A percentile compares a stretch with the other conserved stretches of the same genome.
These are phyloP conservation scores for Pelodytes ibericus DNA, from an alignment of 2,797 vertebrate species.

Conservation along the genomic window DNA sequence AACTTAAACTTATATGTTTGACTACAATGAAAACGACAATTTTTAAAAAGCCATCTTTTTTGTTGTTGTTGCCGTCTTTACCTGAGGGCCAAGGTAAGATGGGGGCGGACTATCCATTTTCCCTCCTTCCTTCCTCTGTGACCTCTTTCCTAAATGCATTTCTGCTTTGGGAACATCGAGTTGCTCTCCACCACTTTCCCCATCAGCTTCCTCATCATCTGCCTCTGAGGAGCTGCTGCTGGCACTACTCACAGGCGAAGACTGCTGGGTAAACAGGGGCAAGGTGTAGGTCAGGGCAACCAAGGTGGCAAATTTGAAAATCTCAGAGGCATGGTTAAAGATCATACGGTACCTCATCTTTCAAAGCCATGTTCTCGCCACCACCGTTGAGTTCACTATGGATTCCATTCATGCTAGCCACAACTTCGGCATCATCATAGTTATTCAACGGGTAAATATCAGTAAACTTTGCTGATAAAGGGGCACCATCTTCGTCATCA, in stretches of 20 bases:
- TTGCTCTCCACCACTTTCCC: constrained; percentile 78
- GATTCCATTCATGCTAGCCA: constrained; percentile 85
- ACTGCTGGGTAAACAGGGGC: constrained; percentile 64
- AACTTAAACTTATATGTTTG: too few species aligned
- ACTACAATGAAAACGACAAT: too few species aligned
- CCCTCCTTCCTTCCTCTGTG: constrained; percentile 65
- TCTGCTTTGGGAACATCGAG: constrained; percentile 75
- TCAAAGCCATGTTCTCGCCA: constrained; percentile 79
- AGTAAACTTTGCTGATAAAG: constrained; percentile 86
- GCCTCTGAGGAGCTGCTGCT: constrained; percentile 89
- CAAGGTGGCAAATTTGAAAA: background rate
- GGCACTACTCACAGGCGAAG: constrained; percentile 76
- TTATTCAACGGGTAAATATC: constrained; percentile 88
- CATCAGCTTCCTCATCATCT: constrained; percentile 90
- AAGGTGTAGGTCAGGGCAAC: background rate
- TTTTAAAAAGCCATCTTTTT: too few species aligned
- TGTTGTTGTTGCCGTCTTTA: too few species aligned
- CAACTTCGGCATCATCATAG: constrained; percentile 81
- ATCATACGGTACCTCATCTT: constrained; percentile 82
- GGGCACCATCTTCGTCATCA: constrained; percentile 90
- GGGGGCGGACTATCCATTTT: constrained; percentile 83
- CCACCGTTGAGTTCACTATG: constrained; percentile 84
- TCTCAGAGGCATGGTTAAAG: constrained; percentile 8
- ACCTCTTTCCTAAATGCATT: constrained; percentile 71
- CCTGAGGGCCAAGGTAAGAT: constrained; percentile 89